phyloP scores from a whole-genome alignment of 2,888 invertebrate genomes.

The Lepidochrysops patricia region DNA sequence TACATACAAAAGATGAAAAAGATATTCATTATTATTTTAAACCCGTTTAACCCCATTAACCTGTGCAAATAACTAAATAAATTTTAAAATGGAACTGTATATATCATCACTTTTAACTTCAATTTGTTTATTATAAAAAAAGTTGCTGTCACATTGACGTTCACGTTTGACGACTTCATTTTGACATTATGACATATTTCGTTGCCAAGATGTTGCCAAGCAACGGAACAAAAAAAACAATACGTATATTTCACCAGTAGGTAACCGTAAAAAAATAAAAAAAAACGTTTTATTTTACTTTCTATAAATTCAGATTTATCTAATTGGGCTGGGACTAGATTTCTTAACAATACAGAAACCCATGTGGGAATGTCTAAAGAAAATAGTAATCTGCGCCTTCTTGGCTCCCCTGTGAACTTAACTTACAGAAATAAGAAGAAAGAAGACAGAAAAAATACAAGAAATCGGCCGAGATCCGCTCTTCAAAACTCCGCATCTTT shows the following conservation, averaged over 20 bases:
- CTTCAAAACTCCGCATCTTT: constrained; percentile 52
- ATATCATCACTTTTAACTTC: background rate
- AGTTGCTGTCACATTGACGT: background rate
- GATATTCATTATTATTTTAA: no score
- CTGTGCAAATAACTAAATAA: no score
- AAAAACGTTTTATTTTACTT: background rate
- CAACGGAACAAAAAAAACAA: constrained; percentile 29
- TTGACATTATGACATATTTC: constrained; percentile 21
- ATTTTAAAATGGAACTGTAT: no score
- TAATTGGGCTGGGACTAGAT: background rate
- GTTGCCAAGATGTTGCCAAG: no score
- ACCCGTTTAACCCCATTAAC: no score
- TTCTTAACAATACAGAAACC: background rate
- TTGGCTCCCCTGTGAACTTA: constrained; percentile 64
- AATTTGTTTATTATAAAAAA: background rate
- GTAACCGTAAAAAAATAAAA: background rate
- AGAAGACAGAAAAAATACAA: constrained; percentile 52
- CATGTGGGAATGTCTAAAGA: constrained; percentile 60
- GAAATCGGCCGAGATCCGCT: constrained; percentile 59
- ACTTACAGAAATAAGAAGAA: constrained; percentile 58
- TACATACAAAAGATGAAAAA: no score
- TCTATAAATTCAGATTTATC: background rate
- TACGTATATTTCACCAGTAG: background rate
- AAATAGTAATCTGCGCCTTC: constrained; percentile 53
- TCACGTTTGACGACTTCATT: background rate